Conservation (phyloP, 2,797 vertebrate species). For the Aphelocoma californica region DNA sequence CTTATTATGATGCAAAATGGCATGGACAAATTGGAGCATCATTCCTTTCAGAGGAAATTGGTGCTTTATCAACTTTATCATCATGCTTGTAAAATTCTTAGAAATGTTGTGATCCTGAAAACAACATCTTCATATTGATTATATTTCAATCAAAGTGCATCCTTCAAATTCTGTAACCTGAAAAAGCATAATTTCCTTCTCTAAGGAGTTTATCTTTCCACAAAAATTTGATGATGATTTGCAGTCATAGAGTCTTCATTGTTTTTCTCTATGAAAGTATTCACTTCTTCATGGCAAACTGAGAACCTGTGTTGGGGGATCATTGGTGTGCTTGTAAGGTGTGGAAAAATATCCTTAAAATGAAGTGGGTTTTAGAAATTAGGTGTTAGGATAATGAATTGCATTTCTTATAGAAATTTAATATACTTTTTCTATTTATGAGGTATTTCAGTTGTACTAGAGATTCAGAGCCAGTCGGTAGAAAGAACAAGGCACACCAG, state of each 20-base stretch:
- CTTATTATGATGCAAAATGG: background rate
- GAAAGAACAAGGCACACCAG: background rate
- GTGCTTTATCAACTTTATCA: background rate
- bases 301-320: background rate
- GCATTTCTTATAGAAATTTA: background rate
- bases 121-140: background rate
- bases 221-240: background rate
- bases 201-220: background rate
- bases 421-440: background rate
- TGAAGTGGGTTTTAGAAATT: background rate
- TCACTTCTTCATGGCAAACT: background rate
- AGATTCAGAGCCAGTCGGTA: background rate
- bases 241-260: background rate
- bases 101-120: background rate
- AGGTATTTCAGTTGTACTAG: background rate
- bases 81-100: background rate
- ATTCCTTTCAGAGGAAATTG: background rate
- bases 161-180: background rate
- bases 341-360: background rate
- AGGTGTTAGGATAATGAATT: background rate
- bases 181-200: background rate
- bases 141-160: background rate
- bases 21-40: background rate
- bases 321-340: background rate
- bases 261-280: background rate